phyloP scores from a whole-genome alignment of 2,797 vertebrate genomes.

The Scarus forsteni region DNA sequence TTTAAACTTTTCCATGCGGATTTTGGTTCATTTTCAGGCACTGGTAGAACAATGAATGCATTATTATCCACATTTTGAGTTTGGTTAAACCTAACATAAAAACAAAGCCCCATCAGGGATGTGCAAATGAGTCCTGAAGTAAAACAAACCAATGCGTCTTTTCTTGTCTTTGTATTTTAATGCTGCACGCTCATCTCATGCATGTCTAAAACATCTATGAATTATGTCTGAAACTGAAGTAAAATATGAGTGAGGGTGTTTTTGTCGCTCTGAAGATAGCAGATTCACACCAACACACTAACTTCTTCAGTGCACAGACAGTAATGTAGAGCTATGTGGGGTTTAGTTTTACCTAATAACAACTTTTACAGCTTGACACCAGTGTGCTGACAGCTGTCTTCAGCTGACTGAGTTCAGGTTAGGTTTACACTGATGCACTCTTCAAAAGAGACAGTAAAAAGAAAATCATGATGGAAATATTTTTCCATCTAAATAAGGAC shows the following conservation, averaged over 20 bases:
- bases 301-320: background rate
- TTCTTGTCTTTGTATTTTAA: constrained; percentile 36
- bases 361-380: background rate
- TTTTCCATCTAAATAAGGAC: too few species aligned
- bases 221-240: constrained; percentile 32
- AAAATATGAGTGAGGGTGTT: constrained; percentile 9
- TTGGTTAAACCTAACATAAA: background rate
- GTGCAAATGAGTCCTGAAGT: constrained; percentile 3
- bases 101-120: background rate
- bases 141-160: constrained; percentile 42
- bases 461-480: too few species aligned
- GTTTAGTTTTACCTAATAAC: background rate
- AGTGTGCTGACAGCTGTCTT: background rate
- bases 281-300: constrained; percentile 24
- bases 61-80: constrained; percentile 3
- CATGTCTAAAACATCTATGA: constrained; percentile 32
- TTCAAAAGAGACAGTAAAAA: too few species aligned
- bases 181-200: constrained; percentile 37
- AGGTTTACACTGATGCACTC: too few species aligned
- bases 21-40: constrained; percentile 1
- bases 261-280: constrained; percentile 12
- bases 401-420: too few species aligned
- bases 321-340: background rate
- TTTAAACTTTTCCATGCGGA: constrained; percentile 1
- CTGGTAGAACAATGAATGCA: background rate